phyloP scores from a whole-genome alignment of 2,113 vertebrate species.

The Mugil cephalus region DNA sequence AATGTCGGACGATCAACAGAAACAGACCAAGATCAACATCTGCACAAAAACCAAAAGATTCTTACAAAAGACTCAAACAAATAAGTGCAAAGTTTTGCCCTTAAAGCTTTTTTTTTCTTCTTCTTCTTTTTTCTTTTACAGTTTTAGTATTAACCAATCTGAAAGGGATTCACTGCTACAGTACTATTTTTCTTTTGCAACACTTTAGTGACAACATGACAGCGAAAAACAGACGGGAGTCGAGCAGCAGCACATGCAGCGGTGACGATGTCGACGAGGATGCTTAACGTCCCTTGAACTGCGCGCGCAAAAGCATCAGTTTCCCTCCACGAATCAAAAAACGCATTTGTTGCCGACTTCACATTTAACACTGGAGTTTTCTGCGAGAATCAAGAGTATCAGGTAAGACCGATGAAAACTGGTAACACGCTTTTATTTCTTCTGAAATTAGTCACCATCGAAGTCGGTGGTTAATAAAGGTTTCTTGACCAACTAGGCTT shows the following conservation, averaged over 20 bases:
- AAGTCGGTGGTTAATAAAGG: too few relatives aligned
- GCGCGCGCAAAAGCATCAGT: neutral
- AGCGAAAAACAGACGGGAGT: conserved; percentile 3
- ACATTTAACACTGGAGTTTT: neutral
- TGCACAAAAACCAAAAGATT: conserved; percentile 34
- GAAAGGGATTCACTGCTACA: conserved; percentile 78
- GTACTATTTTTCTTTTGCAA: conserved; percentile 67
- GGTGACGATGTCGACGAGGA: neutral
- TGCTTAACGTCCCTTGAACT: neutral
- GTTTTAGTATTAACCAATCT: conserved; percentile 49
- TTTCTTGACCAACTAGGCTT: too few relatives aligned
- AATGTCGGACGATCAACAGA: conserved; percentile 22
- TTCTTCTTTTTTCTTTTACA: conserved; percentile 59
- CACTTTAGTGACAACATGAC: conserved; percentile 14
- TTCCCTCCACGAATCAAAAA: neutral
- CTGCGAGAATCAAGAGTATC: too few relatives aligned
- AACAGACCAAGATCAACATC: conserved; percentile 44
- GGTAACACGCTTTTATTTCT: too few relatives aligned
- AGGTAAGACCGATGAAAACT: too few relatives aligned
- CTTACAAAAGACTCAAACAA: conserved; percentile 32
- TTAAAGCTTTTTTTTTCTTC: conserved; percentile 74
- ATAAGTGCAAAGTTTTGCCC: conserved; percentile 70
- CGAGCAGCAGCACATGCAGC: conserved; percentile 31
- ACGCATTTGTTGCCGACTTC: neutral
- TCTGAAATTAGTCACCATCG: too few relatives aligned